Percentiles rank a stretch among this genome's conserved stretches.
These are phyloP conservation scores for Amiota mariae DNA, from an alignment of 2,888 invertebrate species.

Conservation along the genomic window DNA sequence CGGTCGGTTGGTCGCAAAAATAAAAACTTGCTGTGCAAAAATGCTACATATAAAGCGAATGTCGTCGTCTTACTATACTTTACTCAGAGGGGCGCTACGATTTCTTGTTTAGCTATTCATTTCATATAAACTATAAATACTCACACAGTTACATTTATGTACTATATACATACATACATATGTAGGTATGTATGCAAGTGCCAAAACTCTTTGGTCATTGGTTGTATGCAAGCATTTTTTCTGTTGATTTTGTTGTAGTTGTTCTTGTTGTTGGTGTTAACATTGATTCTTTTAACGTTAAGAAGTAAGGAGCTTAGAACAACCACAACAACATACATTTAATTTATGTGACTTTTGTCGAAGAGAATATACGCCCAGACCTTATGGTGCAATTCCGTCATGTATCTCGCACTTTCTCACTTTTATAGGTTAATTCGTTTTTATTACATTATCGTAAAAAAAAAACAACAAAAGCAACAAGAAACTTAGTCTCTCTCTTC, in stretches of 20 bases:
- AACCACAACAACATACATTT: slow-evolving; percentile 46
- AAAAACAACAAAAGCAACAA: slow-evolving; percentile 40
- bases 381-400: slow-evolving; percentile 65
- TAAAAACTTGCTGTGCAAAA: slow-evolving; percentile 39
- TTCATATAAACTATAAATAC: too few species aligned
- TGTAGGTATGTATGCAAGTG: slow-evolving; percentile 24
- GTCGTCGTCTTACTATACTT: slow-evolving; percentile 50
- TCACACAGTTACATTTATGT: too few species aligned
- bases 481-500: background rate
- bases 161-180: too few species aligned
- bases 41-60: slow-evolving; percentile 59
- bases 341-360: slow-evolving; percentile 31
- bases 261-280: slow-evolving; percentile 6
- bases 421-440: slow-evolving; percentile 72
- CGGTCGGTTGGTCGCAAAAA: background rate
- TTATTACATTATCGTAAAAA: slow-evolving; percentile 71
- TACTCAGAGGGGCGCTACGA: slow-evolving; percentile 61
- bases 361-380: slow-evolving; percentile 60
- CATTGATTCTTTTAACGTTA: background rate
- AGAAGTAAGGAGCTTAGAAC: background rate
- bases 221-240: slow-evolving; percentile 49
- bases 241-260: slow-evolving; percentile 36
- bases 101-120: background rate
- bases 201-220: slow-evolving; percentile 54
- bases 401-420: slow-evolving; percentile 62